phyloP scores from a whole-genome alignment of 2,888 invertebrate genomes.

The Hymenopus coronatus region DNA sequence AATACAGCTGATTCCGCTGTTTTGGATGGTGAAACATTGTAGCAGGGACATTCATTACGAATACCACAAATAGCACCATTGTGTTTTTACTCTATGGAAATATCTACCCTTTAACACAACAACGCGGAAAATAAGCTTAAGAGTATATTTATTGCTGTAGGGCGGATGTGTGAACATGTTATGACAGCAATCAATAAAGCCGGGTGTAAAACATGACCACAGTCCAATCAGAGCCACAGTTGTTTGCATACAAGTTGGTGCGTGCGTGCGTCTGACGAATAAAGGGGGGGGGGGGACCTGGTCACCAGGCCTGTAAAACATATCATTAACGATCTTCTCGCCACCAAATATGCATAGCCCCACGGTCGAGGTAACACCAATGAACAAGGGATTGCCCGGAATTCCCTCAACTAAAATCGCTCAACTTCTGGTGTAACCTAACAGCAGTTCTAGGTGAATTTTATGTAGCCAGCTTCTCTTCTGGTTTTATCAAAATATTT shows the following conservation, averaged over 20 bases:
- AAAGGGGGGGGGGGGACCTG: neutral
- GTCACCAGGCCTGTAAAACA: neutral
- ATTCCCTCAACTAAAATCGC: too few species aligned
- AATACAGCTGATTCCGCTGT: too few species aligned
- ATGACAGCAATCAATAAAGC: neutral
- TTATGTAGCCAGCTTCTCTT: too few species aligned
- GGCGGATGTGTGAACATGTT: neutral
- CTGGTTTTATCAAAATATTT: too few species aligned
- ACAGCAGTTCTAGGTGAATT: too few species aligned
- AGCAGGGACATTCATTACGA: too few species aligned
- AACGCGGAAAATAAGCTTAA: neutral
- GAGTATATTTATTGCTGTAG: neutral
- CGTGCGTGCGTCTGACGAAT: neutral
- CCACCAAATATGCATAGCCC: neutral
- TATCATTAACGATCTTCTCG: neutral
- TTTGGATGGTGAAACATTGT: too few species aligned
- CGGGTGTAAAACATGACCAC: neutral
- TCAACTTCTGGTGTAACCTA: too few species aligned
- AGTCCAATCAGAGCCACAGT: neutral
- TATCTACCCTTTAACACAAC: neutral
- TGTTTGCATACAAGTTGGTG: neutral
- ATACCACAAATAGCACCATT: too few species aligned
- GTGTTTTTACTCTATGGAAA: neutral
- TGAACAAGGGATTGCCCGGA: too few species aligned
- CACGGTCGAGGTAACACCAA: too few species aligned